Evolutionary conservation across 92 coral and sea anemone species (phyloP), one percentile per base, ranked within the genome.

Genomic region (Isaurus tuberculatus): DNA sequence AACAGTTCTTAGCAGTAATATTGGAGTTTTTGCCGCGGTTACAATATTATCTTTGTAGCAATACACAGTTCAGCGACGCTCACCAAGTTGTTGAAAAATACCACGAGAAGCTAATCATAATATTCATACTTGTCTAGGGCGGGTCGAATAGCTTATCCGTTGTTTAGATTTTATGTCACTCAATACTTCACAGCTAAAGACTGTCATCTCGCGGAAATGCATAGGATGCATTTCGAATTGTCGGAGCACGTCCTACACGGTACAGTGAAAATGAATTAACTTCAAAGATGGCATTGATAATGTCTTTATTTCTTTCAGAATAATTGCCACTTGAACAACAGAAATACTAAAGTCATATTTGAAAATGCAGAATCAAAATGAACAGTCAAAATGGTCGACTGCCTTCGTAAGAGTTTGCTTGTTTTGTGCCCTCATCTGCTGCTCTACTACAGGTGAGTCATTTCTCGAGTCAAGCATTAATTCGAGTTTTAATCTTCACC

Each of bases 151-250:
- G 82, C 70, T 77, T 77, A 77, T 77, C 82, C 49, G 34, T 33
- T 22, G 25, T 77, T 58, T 32, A 17, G 70, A 22, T 77, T 58
- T 77, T 22, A 3, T 11, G 82, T 77, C 82, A 77, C 70, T 77
- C 82, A 61, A 77, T 60, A 60, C 51, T 70, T 77, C 22, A 0
- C 69, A 23, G 29, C 16, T 34, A 30, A 58, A 31, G 33, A 22
- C 55, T 58, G 82, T 25, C 53, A 77, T 33, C 82, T 34, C 34
- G 57, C 82, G 82, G 82, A 77, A 77, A 77, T 77, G 70, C 51
- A 37, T 77, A 42, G 82, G 51, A 77, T 77, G 34, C 37, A 58
- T 77, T 77, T 29, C 69, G 16, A 27, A 22, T 71, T 66, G 81
- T 48, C 5, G 19, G 17, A 32, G 69, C 81, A 75, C 69, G 69